Base-by-base conservation (phyloP, 2,888 invertebrate genomes). In the Pristionchus japonicus region DNA sequence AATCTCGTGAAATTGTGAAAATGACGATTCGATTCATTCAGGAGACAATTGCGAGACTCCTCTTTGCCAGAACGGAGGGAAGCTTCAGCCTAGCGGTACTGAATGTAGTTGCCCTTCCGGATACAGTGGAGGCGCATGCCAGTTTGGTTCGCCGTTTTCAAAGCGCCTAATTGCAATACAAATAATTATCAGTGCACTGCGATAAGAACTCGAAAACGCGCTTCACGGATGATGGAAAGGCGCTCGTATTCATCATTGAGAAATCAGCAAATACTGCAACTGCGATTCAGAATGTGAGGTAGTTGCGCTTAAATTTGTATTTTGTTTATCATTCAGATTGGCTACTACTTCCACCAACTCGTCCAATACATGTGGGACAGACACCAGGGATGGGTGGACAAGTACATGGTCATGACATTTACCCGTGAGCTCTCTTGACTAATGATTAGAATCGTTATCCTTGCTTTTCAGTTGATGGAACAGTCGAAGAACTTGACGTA, bases 111-210 rank as follows among this genome's bases (percentile, higher is more conserved):
- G 85, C 23, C 40, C 61, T 23, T 15, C 27, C 13, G 85, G 85
- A 85, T 85, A 15, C 17, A 17, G 27, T 1, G 85, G 85, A 85
- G 85, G 67, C 4, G 85, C 47, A 4, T 85, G 85, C 31, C 85
- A 85, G 43, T 85, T 43, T n/a, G 85, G 85, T 85, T 27, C n/a
- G 80, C n/a, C n/a, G n/a, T n/a, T n/a, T n/a, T n/a, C n/a, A n/a
- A n/a, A n/a, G n/a, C n/a, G n/a, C n/a, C n/a, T 17, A 47, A 27
- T 20, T 27, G 1, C 34, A 27, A 3, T 47, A 20, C 13, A 47
- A 52, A 15, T 17, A 57, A 7, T 11, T 1, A 57, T 13, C 15
- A 83, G 83, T 57, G 20, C 83, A 83, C 9, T 83, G 83, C 57
- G 40, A 40, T 13, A 23, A 13, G 0, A 52, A 52, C 37, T 83